Percentiles rank a stretch among this genome's conserved stretches.
Evolutionary conservation across 2,113 vertebrate species (phyloP).

Genomic region (Cephalophus harveyi): DNA sequence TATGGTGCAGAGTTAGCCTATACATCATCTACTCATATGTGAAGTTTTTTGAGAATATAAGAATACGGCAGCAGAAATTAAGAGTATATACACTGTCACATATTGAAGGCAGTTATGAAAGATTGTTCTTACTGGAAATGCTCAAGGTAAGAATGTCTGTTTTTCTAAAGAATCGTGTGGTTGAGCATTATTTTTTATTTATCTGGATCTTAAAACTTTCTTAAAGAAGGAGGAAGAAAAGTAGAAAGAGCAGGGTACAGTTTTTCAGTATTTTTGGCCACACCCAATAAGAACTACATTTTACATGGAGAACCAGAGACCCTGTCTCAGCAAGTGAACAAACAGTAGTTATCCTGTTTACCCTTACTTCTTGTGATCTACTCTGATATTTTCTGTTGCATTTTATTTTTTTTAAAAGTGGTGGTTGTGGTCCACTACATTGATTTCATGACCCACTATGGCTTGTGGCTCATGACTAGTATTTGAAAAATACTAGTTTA

Average conservation of each 20-base stretch:
- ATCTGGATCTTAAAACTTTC: neutral
- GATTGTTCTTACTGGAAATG: neutral
- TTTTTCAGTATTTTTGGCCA: neutral
- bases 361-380: neutral
- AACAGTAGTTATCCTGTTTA: neutral
- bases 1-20: neutral
- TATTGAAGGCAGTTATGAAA: neutral
- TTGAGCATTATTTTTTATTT: neutral
- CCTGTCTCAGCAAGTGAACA: neutral
- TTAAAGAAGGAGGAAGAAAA: neutral
- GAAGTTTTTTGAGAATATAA: neutral
- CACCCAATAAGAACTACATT: neutral
- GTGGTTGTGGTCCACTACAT: neutral
- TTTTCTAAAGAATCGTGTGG: neutral
- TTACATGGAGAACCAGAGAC: neutral
- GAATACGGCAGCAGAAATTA: neutral
- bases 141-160: neutral
- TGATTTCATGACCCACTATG: neutral
- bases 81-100: neutral
- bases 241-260: neutral
- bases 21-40: neutral
- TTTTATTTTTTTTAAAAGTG: neutral
- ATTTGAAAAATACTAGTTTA: conserved; percentile 27
- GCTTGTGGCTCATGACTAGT: neutral
- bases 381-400: neutral